These are phyloP conservation scores for Scomber scombrus DNA, from an alignment of 2,113 vertebrate genomes.

Conservation along the genomic window DNA sequence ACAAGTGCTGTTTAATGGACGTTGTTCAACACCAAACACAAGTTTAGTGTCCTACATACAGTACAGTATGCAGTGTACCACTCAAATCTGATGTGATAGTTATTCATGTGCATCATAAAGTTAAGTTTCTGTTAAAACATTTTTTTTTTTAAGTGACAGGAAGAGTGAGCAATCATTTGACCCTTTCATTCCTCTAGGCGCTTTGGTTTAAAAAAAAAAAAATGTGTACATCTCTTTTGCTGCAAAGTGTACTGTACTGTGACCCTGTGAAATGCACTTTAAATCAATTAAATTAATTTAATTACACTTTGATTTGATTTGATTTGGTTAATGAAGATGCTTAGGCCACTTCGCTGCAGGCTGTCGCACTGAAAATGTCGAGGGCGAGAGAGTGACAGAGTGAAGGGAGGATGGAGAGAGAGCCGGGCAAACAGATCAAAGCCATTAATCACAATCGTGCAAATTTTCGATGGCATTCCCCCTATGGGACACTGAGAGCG, in stretches of 20 bases:
- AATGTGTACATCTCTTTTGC: not conserved
- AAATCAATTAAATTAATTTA: slow-evolving; percentile 54
- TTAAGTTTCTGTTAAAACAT: not conserved
- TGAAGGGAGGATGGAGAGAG: slow-evolving; percentile 21
- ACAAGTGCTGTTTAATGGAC: not conserved
- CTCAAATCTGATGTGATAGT: slow-evolving; percentile 6
- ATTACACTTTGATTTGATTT: slow-evolving; percentile 67
- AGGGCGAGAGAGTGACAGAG: slow-evolving; percentile 35
- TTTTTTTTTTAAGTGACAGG: slow-evolving; percentile 10
- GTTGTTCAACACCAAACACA: slow-evolving; percentile 7
- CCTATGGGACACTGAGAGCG: slow-evolving; percentile 20
- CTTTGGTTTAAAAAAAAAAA: not conserved
- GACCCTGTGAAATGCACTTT: slow-evolving; percentile 52
- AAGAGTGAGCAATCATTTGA: slow-evolving; percentile 21
- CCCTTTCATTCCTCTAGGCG: not conserved
- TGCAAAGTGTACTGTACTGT: slow-evolving; percentile 18
- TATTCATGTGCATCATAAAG: not conserved
- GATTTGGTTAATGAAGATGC: slow-evolving; percentile 67
- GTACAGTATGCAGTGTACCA: not conserved
- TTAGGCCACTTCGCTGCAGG: slow-evolving; percentile 45
- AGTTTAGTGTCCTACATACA: slow-evolving; percentile 3
- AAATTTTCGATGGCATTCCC: slow-evolving; percentile 51
- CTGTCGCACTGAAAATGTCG: not conserved
- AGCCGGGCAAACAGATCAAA: slow-evolving; percentile 64
- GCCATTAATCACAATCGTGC: slow-evolving; percentile 76